Evolutionary conservation across 1,140 invertebrate genomes (phyloP).

Genomic region (Copidosoma floridanum): DNA sequence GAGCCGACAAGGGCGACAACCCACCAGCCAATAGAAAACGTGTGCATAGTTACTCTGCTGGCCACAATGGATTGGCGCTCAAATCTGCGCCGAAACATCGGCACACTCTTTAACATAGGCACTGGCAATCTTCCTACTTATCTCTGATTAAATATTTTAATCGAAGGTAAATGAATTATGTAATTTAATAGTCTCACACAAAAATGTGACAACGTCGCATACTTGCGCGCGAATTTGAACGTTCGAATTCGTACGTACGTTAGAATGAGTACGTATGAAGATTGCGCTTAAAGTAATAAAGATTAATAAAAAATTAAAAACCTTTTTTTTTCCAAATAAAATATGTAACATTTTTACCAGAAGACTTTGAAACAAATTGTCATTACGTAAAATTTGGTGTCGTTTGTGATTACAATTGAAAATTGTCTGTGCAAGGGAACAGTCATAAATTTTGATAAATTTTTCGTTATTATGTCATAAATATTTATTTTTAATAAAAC

Average conservation of each 20-base stretch:
- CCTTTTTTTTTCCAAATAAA: not conserved
- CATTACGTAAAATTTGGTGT: not conserved
- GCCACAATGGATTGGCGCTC: too few species aligned
- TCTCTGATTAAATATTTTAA: not conserved
- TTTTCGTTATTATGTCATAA: not conserved
- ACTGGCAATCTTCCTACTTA: too few species aligned
- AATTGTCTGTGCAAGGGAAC: not conserved
- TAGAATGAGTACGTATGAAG: too few species aligned
- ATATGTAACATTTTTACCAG: too few species aligned
- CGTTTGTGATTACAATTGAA: not conserved
- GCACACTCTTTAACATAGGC: too few species aligned
- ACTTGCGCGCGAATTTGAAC: not conserved
- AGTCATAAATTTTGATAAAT: not conserved
- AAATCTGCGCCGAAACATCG: too few species aligned
- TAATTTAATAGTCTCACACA: not conserved
- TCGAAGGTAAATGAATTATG: not conserved
- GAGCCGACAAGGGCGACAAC: too few species aligned
- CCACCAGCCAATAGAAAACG: too few species aligned
- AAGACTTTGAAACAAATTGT: not conserved
- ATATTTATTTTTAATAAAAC: not conserved
- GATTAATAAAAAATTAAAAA: too few species aligned
- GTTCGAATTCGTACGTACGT: too few species aligned
- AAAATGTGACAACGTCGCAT: not conserved
- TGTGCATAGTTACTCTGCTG: too few species aligned
- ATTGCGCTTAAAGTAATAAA: too few species aligned